A percentile compares a stretch with the other conserved stretches of the same genome.
phyloP scores from a whole-genome alignment of 2,888 invertebrate species.

The Scaptomyza flava region DNA sequence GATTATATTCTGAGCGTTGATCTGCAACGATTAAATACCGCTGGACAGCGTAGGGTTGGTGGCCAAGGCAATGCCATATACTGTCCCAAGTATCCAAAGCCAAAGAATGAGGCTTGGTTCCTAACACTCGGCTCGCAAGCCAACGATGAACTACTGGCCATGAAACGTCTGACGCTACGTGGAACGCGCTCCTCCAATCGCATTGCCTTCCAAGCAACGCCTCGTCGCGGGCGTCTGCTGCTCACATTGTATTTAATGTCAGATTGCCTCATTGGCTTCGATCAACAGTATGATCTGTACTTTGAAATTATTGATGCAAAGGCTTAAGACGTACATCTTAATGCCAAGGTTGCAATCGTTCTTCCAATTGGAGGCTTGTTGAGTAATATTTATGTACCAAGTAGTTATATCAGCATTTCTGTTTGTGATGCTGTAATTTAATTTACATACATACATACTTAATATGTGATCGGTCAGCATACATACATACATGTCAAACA shows the following conservation, averaged over 20 bases:
- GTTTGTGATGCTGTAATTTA: slow-evolving; percentile 15
- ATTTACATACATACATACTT: slow-evolving; percentile 6
- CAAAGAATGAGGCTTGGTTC: slow-evolving; percentile 98
- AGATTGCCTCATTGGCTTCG: slow-evolving; percentile 96
- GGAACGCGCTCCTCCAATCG: slow-evolving; percentile 85
- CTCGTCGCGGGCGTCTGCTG: slow-evolving; percentile 89
- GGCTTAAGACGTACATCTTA: slow-evolving; percentile 16
- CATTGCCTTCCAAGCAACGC: slow-evolving; percentile 88
- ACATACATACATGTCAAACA: slow-evolving; percentile 16
- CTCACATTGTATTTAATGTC: slow-evolving; percentile 94
- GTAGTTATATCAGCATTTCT: slow-evolving; percentile 25
- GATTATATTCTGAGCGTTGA: slow-evolving; percentile 89
- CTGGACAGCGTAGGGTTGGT: slow-evolving; percentile 77
- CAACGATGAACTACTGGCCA: slow-evolving; percentile 90
- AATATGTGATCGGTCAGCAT: slow-evolving; percentile 16
- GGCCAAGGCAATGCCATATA: slow-evolving; percentile 87
- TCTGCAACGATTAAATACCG: slow-evolving; percentile 85
- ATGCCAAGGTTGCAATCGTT: slow-evolving; percentile 3
- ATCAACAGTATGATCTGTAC: slow-evolving; percentile 92
- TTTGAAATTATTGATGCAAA: slow-evolving; percentile 85
- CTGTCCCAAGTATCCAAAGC: slow-evolving; percentile 94
- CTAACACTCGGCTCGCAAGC: slow-evolving; percentile 91
- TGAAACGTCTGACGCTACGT: slow-evolving; percentile 90
- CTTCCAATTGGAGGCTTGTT: slow-evolving; percentile 15
- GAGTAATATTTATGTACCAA: slow-evolving; percentile 24